Evolutionary conservation across 2,113 vertebrate genomes (phyloP).

Genomic region (Boleophthalmus pectinirostris): DNA sequence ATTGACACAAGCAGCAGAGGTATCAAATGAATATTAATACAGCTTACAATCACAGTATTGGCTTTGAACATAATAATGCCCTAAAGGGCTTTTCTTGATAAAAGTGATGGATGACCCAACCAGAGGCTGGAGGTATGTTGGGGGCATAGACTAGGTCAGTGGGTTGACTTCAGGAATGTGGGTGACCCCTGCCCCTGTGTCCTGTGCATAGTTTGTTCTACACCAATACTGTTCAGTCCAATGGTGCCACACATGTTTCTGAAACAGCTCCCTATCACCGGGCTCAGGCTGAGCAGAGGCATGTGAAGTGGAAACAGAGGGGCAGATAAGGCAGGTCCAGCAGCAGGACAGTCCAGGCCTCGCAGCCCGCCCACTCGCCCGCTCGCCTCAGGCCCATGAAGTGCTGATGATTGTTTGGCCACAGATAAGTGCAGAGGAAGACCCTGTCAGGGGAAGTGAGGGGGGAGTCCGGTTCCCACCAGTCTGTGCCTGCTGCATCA

Average conservation of each 20-base stretch:
- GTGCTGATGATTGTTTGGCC: slow-evolving; percentile 72
- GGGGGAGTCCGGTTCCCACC: slow-evolving; percentile 67
- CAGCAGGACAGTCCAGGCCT: slow-evolving; percentile 61
- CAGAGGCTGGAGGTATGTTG: slow-evolving; percentile 34
- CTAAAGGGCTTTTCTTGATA: slow-evolving; percentile 35
- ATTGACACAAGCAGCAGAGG: slow-evolving; percentile 78
- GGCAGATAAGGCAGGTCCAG: slow-evolving; percentile 59
- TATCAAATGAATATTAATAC: slow-evolving; percentile 56
- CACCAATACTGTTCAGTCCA: slow-evolving; percentile 52
- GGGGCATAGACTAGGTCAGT: slow-evolving; percentile 32
- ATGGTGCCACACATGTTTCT: slow-evolving; percentile 80
- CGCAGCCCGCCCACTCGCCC: slow-evolving; percentile 65
- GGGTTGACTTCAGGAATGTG: slow-evolving; percentile 62
- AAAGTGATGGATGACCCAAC: slow-evolving; percentile 34
- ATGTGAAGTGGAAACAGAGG: slow-evolving; percentile 73
- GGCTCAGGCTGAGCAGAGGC: slow-evolving; percentile 67
- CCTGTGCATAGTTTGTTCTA: slow-evolving; percentile 45
- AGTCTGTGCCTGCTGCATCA: slow-evolving; percentile 21
- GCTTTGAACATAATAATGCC: slow-evolving; percentile 17
- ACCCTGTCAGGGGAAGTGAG: slow-evolving; percentile 61
- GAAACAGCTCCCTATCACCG: slow-evolving; percentile 86
- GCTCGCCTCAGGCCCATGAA: slow-evolving; percentile 64
- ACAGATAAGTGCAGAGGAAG: slow-evolving; percentile 72
- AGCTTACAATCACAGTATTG: slow-evolving; percentile 28
- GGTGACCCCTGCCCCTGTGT: slow-evolving; percentile 35